Evolutionary conservation across 2,888 invertebrate genomes (phyloP).

Genomic region (Drosophila barbarae): DNA sequence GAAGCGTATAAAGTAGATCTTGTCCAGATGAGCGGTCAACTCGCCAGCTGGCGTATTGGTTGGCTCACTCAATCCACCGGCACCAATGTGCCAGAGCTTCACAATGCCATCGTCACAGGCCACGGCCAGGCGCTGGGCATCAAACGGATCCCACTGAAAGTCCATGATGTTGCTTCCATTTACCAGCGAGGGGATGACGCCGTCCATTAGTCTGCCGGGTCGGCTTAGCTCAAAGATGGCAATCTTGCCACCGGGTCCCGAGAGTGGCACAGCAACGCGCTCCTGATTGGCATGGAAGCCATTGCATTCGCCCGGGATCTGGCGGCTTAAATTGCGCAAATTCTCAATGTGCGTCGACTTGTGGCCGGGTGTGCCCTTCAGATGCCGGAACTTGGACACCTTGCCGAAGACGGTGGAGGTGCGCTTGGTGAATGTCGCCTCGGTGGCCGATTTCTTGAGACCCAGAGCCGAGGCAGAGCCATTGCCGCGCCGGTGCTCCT

Average conservation of each 20-base stretch:
- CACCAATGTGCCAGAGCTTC: constrained; percentile 88
- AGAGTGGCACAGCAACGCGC: constrained; percentile 93
- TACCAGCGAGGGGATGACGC: constrained; percentile 91
- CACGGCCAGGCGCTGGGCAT: constrained; percentile 88
- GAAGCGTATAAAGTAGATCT: constrained; percentile 93
- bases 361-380: constrained; percentile 94
- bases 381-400: constrained; percentile 94
- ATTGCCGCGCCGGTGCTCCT: constrained; percentile 78
- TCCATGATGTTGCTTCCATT: constrained; percentile 95
- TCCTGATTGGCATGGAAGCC: constrained; percentile 94
- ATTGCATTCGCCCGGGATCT: constrained; percentile 96
- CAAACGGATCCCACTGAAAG: constrained; percentile 96
- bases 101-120: constrained; percentile 94
- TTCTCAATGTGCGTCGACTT: constrained; percentile 96
- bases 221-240: constrained; percentile 91
- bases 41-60: constrained; percentile 87
- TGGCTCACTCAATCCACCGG: constrained; percentile 86
- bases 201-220: constrained; percentile 88
- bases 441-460: constrained; percentile 80
- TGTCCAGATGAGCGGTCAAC: constrained; percentile 91
- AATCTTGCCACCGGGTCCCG: constrained; percentile 94
- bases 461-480: constrained; percentile 46
- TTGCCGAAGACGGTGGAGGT: constrained; percentile 93
- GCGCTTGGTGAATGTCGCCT: constrained; percentile 83
- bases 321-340: constrained; percentile 92